Evolutionary conservation across 2,113 vertebrate genomes (phyloP).

Genomic region (Neodontobutis hainanensis): DNA sequence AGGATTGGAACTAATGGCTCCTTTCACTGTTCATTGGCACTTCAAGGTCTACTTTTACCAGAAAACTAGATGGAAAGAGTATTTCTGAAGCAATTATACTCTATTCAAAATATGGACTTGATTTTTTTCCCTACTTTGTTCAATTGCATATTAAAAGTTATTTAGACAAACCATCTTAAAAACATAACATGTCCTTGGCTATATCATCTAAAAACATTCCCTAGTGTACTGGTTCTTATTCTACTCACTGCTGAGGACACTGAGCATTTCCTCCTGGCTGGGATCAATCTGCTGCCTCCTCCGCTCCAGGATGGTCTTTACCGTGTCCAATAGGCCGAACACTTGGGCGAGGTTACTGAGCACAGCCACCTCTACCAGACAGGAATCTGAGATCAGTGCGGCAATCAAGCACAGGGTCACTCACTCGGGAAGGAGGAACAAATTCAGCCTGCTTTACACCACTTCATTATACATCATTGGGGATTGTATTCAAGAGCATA

Average conservation of each 20-base stretch:
- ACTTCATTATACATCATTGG: not conserved
- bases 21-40: no score
- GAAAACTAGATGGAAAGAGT: no score
- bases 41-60: no score
- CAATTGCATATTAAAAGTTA: no score
- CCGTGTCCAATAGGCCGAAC: conserved; percentile 91
- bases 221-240: no score
- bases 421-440: conserved; percentile 49
- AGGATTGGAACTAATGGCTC: no score
- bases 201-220: no score
- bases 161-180: no score
- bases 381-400: conserved; percentile 69
- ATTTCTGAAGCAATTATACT: no score
- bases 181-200: no score
- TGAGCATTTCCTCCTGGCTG: conserved; percentile 88
- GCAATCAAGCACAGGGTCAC: conserved; percentile 57
- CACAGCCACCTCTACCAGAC: conserved; percentile 90
- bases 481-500: not conserved
- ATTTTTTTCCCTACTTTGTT: no score
- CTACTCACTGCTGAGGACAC: conserved; percentile 84
- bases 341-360: conserved; percentile 94
- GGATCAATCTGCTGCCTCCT: conserved; percentile 88
- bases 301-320: conserved; percentile 91
- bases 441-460: conserved; percentile 23
- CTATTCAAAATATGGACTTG: no score